Evolutionary conservation across 2,797 vertebrate genomes (phyloP), one percentile per base, ranked within the genome.

Genomic region (Spinibarbus caldwelli): DNA sequence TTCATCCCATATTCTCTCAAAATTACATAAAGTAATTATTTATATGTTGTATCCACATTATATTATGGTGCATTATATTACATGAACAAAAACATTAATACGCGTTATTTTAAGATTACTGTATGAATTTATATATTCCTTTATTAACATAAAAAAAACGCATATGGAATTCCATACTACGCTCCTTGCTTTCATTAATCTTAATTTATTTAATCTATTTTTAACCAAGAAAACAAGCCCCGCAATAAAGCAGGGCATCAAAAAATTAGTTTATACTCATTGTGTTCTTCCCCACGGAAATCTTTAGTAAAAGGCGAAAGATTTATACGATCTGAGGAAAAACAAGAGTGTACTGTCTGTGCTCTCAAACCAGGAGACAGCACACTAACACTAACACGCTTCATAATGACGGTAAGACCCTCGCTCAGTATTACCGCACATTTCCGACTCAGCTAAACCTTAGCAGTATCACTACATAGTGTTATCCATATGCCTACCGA

Each of bases 301-400:
- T 88, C 87, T 88, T 88, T 88, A 88, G 87, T 88, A 88, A 88
- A 88, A 88, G 87, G 87, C 87, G 87, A 88, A 88, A 88, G 87
- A 88, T 88, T 88, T 88, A 88, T 88, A 62, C 87, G 87, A 83
- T 80, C 47, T 88, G 87, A 88, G 82, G 80, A 23, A 78, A 88
- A 88, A 82, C 87, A 85, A 70, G 84, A 88, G 87, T 86, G 87
- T 76, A 67, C 85, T 86, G 12, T 0, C 0, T 0, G 0, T 0
- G 0, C 0, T 0, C 0, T 0, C 0, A 0, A 3, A 80, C 6
- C 29, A 36, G 47, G 9, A 57, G 17, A 3, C 0, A 14, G 1
- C 19, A 8, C 0, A 73, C 57, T 59, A 6, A 67, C 6, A 5
- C 4, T 1, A 9, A 45, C 8, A 73, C 38, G 36, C 31, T 47